phyloP scores from a whole-genome alignment of 1,140 invertebrate species.

The Saccostrea cuccullata region DNA sequence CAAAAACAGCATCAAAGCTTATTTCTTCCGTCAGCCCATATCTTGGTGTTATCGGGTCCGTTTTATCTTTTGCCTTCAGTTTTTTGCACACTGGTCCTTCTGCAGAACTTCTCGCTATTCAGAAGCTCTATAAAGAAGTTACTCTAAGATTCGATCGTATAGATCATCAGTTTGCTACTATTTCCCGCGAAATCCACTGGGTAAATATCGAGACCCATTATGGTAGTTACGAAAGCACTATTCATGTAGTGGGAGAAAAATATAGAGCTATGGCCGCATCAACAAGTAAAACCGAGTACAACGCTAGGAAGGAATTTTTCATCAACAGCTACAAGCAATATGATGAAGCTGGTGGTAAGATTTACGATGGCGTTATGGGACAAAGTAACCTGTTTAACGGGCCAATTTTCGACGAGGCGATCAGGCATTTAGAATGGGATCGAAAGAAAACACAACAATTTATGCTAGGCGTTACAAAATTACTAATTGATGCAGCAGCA shows the following conservation, averaged over 20 bases:
- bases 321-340: background rate
- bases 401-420: background rate
- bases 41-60: background rate
- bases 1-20: background rate
- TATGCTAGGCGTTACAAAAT: constrained; percentile 9
- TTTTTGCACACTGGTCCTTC: background rate
- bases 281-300: background rate
- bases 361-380: background rate
- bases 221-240: background rate
- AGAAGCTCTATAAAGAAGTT: constrained; percentile 3
- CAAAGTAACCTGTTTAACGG: background rate
- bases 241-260: background rate
- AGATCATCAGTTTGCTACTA: background rate
- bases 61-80: background rate
- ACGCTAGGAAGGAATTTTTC: background rate
- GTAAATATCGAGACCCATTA: background rate
- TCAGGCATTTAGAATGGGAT: background rate
- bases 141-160: background rate
- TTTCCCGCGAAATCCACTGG: background rate
- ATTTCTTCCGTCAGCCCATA: background rate
- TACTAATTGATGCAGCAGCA: background rate
- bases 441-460: background rate
- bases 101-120: background rate
- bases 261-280: background rate
- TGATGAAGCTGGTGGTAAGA: background rate